Conservation (phyloP, 2,888 invertebrate species). For the Tipula confusa region DNA sequence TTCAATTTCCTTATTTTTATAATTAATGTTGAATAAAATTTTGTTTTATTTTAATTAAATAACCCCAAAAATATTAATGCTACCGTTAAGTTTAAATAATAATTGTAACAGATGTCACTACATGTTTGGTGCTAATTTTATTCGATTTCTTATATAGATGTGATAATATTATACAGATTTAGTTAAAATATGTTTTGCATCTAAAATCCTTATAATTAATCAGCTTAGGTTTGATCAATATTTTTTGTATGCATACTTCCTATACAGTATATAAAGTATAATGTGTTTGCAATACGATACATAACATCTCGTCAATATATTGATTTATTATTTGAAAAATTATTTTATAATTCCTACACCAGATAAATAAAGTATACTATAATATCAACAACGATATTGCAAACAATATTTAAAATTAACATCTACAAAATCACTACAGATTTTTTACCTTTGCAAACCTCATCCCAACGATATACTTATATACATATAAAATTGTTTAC, state of each 20-base stretch:
- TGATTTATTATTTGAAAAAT: neutral
- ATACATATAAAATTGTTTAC: neutral
- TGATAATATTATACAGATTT: neutral
- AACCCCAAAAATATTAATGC: neutral
- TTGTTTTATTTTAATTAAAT: neutral
- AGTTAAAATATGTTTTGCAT: neutral
- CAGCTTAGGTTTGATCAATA: neutral
- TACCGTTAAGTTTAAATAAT: neutral
- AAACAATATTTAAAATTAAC: conserved; percentile 20
- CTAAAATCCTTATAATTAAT: neutral
- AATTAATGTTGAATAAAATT: neutral
- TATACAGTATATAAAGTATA: neutral
- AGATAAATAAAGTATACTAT: neutral
- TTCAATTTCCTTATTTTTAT: conserved; percentile 12
- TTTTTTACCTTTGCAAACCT: neutral
- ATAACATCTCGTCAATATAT: neutral
- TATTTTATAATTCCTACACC: neutral
- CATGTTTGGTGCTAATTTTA: neutral
- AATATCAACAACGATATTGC: neutral
- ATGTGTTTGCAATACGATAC: neutral
- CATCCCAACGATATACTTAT: neutral
- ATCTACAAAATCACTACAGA: neutral
- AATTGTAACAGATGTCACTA: neutral
- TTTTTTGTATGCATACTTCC: neutral
- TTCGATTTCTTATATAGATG: neutral